phyloP scores from a whole-genome alignment of 2,113 vertebrate genomes.

The Ia io region DNA sequence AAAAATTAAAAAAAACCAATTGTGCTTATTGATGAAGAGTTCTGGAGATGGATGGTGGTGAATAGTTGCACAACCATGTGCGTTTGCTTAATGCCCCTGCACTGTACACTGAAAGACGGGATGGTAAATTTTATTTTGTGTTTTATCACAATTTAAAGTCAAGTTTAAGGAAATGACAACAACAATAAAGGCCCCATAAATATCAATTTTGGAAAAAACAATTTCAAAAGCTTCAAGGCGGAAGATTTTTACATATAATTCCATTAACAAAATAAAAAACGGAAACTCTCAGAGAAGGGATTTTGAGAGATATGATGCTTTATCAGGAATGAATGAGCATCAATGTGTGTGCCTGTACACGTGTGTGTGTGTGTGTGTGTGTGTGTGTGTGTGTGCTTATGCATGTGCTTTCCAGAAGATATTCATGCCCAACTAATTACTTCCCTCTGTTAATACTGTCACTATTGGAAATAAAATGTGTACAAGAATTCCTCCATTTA shows the following conservation, averaged over 20 bases:
- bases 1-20: background rate
- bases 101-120: background rate
- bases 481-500: background rate
- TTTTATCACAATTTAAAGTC: background rate
- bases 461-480: background rate
- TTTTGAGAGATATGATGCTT: background rate
- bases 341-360: background rate
- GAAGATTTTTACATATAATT: background rate
- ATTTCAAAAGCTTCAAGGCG: background rate
- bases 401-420: background rate
- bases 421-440: background rate
- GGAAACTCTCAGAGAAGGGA: background rate
- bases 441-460: background rate
- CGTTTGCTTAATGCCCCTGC: background rate
- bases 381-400: background rate
- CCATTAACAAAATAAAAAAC: background rate
- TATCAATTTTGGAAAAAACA: conserved; percentile 9
- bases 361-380: background rate
- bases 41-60: background rate
- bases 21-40: background rate
- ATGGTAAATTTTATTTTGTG: background rate
- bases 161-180: background rate
- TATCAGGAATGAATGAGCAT: background rate
- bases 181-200: background rate
- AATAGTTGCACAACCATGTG: background rate